A percentile compares a stretch with the other conserved stretches of the same genome.
phyloP scores from a whole-genome alignment of 2,888 invertebrate genomes.

The Drosophila fulvimacula region DNA sequence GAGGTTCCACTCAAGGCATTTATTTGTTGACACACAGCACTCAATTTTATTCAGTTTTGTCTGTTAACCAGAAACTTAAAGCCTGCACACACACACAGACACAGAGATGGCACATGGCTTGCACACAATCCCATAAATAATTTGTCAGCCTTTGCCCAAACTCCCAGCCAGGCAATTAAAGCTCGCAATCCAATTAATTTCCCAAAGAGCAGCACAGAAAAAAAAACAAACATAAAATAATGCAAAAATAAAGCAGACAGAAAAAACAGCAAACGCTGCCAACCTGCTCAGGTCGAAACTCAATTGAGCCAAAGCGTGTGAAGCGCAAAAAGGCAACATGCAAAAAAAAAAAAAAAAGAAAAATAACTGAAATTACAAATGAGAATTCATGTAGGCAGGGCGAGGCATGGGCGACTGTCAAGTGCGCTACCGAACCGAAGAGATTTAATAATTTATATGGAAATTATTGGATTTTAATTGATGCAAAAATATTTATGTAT shows the following conservation, averaged over 20 bases:
- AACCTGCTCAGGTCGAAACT: conserved; percentile 50
- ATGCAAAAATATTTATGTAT: not conserved
- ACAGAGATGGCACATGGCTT: not conserved
- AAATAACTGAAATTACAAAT: conserved; percentile 26
- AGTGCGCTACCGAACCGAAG: conserved; percentile 4
- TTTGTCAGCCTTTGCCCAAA: conserved; percentile 31
- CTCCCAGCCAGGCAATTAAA: conserved; percentile 62
- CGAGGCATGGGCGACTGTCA: conserved; percentile 11
- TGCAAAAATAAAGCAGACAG: conserved; percentile 25
- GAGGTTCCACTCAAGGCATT: conserved; percentile 20
- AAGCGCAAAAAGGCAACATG: conserved; percentile 41
- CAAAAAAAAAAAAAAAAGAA: not conserved
- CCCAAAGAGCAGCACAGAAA: conserved; percentile 25
- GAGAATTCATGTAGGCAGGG: conserved; percentile 16
- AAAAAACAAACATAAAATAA: conserved; percentile 19
- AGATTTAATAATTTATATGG: not conserved
- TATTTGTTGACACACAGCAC: conserved; percentile 31
- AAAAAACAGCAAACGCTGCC: conserved; percentile 16
- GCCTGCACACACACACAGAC: conserved; percentile 7
- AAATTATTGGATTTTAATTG: not conserved
- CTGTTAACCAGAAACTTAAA: conserved; percentile 19
- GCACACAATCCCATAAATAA: conserved; percentile 52
- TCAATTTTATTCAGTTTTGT: conserved; percentile 26
- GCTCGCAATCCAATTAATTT: conserved; percentile 66
- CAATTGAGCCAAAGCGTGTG: conserved; percentile 59